Conservation (phyloP, 2,888 invertebrate genomes). For the Lithosia quadra region DNA sequence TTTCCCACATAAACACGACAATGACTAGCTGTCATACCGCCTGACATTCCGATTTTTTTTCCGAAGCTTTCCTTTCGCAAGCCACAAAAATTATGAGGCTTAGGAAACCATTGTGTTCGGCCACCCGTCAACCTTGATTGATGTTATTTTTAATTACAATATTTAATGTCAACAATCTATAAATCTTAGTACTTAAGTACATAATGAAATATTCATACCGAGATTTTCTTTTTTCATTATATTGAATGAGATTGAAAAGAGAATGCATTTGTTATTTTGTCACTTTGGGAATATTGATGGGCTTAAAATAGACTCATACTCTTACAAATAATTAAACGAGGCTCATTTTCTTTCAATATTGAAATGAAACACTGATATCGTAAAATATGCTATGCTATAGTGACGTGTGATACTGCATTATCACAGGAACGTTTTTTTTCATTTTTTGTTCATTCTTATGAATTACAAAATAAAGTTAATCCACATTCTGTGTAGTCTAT, state of each 20-base stretch:
- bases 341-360: neutral
- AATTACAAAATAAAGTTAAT: no score
- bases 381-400: neutral
- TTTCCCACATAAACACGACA: constrained; percentile 30
- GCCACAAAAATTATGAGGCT: constrained; percentile 61
- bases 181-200: constrained; percentile 66
- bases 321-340: neutral
- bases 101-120: constrained; percentile 62
- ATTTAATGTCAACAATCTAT: constrained; percentile 76
- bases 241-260: constrained; percentile 32
- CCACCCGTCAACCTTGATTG: constrained; percentile 66
- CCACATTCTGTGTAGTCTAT: no score
- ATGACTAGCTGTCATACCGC: constrained; percentile 29
- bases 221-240: constrained; percentile 35
- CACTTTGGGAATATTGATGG: neutral
- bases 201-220: constrained; percentile 59
- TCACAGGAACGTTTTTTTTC: no score
- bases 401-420: neutral
- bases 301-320: neutral
- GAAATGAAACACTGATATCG: neutral
- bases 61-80: constrained; percentile 40
- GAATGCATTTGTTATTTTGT: constrained; percentile 7
- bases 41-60: constrained; percentile 35
- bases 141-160: constrained; percentile 78
- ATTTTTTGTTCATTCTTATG: no score